These are phyloP conservation scores for Nysson spinosus DNA, from an alignment of 2,888 invertebrate species.

Conservation along the genomic window DNA sequence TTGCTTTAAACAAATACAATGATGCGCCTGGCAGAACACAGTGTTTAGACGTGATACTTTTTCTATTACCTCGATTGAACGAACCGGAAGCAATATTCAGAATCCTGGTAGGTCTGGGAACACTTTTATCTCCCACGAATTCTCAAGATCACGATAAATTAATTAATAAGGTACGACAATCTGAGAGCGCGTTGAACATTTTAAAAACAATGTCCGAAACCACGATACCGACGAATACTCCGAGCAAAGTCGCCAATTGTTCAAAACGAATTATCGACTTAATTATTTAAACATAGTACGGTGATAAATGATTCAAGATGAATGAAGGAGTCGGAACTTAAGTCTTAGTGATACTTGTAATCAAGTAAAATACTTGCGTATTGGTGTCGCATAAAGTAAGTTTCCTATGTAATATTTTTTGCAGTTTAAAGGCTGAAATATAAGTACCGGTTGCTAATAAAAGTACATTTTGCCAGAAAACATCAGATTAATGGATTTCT, in stretches of 20 bases:
- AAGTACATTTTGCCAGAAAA: conserved; percentile 49
- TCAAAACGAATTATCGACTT: conserved; percentile 71
- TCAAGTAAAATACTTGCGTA: conserved; percentile 27
- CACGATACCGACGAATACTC: conserved; percentile 38
- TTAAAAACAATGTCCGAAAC: conserved; percentile 65
- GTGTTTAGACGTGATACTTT: conserved; percentile 79
- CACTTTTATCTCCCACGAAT: conserved; percentile 80
- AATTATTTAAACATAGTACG: conserved; percentile 58
- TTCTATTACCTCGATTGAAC: conserved; percentile 79
- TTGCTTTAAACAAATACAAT: conserved; percentile 80
- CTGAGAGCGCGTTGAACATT: conserved; percentile 61
- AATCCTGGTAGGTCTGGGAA: conserved; percentile 87
- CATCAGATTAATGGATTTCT: too few relatives aligned
- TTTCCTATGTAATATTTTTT: conserved; percentile 50
- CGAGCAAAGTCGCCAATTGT: conserved; percentile 68
- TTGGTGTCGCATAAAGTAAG: conserved; percentile 27
- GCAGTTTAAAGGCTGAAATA: conserved; percentile 36
- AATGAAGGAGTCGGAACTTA: conserved; percentile 11
- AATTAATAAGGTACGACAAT: conserved; percentile 63
- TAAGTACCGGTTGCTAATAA: conserved; percentile 44
- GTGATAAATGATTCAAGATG: conserved; percentile 4
- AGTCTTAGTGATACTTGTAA: conserved; percentile 31
- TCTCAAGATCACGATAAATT: conserved; percentile 60
- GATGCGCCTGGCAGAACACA: conserved; percentile 79
- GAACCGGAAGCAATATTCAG: conserved; percentile 88